These are phyloP conservation scores for Zaprionus gabonicus DNA, from an alignment of 1,140 invertebrate species.

Conservation along the genomic window DNA sequence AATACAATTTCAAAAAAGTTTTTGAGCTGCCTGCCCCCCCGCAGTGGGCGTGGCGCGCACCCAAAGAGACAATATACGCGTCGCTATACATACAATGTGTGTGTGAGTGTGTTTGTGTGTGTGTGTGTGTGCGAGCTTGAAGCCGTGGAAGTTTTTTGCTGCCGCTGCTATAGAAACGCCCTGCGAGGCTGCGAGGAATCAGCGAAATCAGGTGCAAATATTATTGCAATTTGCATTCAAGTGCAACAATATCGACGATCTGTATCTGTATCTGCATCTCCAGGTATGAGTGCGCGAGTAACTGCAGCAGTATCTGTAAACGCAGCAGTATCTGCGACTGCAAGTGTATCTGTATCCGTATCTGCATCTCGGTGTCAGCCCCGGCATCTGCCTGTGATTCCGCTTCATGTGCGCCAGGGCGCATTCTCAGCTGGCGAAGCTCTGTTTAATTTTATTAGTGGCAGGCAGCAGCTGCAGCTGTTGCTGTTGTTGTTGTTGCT, in stretches of 20 bases:
- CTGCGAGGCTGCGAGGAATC: conserved; percentile 16
- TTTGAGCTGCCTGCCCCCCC: background rate
- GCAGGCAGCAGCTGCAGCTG: conserved; percentile 26
- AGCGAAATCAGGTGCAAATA: conserved; percentile 78
- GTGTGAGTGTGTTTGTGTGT: background rate
- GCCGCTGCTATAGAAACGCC: background rate
- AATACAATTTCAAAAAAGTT: conserved; percentile 40
- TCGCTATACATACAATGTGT: background rate
- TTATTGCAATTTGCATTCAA: conserved; percentile 68
- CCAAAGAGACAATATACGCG: conserved; percentile 25
- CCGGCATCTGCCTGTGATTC: background rate
- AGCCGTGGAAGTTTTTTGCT: conserved; percentile 10
- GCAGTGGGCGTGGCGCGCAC: conserved; percentile 18
- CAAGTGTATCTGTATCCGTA: background rate
- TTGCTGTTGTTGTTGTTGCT: background rate
- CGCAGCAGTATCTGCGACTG: background rate
- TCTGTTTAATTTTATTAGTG: conserved; percentile 76
- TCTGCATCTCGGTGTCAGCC: conserved; percentile 14
- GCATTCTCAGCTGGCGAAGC: conserved; percentile 39
- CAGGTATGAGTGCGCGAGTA: conserved; percentile 15
- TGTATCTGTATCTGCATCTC: conserved; percentile 15
- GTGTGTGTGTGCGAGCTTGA: conserved; percentile 5
- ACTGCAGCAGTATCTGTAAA: conserved; percentile 5
- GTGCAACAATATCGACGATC: conserved; percentile 32
- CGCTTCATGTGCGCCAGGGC: conserved; percentile 44